Base-by-base conservation (phyloP, 2,797 vertebrate genomes). In the Carapus acus region DNA sequence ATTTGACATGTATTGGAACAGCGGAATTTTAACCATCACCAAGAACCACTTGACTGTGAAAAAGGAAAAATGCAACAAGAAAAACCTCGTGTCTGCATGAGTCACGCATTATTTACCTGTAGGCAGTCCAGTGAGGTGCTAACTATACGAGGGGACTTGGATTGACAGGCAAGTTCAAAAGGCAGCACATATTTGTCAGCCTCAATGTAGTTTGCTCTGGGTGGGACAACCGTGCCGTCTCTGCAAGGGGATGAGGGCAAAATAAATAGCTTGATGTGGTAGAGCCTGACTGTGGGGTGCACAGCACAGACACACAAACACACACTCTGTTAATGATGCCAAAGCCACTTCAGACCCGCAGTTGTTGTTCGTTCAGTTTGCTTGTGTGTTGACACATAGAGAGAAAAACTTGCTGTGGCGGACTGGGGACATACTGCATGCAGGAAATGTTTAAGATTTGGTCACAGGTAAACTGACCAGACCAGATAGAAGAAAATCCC, bases 101-200 rank as follows among this genome's bases (percentile, higher is more conserved):
- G 39, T 21, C 31, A 20, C 20, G 42, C 31, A 6, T 7, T 36
- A 31, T 29, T 21, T 16, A 96, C 96, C 93, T 98, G 96, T 62
- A 98, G 84, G 76, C 96, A 98, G 77, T 98, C 96, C 76, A 98
- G 76, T 0, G 95, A 97, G 0, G 94, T 98, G 77, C 94, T 97
- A 73, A 96, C 92, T 41, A 98, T 94, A 48, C 96, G 90, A 2
- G 96, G 93, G 38, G 92, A 97, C 86, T 94, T 98, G 1, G 93
- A 95, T 75, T 98, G 96, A 82, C 96, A 98, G 19, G 96, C 96
- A 81, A 98, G 73, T 84, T 98, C 96, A 2, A 98, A 98, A 0
- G 96, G 96, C 63, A 98, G 89, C 74, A 98, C 94, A 39, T 98
- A 98, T 77, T 95, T 93, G 84, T 98, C 96, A 0, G 96, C 96